Base-by-base conservation (phyloP, 1,140 invertebrate species). In the Platyura marginata region DNA sequence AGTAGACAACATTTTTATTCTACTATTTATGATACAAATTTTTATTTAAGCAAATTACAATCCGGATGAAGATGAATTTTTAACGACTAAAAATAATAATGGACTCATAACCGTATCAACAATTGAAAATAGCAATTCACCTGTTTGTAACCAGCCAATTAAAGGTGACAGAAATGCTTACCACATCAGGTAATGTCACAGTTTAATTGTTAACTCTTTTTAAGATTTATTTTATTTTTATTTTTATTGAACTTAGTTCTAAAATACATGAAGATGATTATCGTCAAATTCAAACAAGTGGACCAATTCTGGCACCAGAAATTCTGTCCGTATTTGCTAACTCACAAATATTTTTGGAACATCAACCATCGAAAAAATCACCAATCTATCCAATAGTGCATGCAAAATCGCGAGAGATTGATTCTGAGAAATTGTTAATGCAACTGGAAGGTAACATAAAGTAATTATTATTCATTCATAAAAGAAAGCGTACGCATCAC, bases 31-130 rank as follows among this genome's bases (percentile, higher is more conserved):
- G n/a, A n/a, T n/a, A n/a, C n/a, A n/a, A n/a, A n/a, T n/a, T n/a
- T n/a, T n/a, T n/a, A n/a, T n/a, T n/a, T n/a, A n/a, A 61, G 59
- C 59, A 11, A 58, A 61, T 39, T 61, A 61, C 25, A 59, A 61
- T 51, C 54, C 58, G 21, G 59, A 61, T n/a, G 58, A 61, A 8
- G 59, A 61, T 38, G 54, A 56, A 41, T 54, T 59, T 32, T 59
- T 51, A 21, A 50, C 51, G 0, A n/a, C n/a, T n/a, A 49, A 54
- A 21, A 59, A 61, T 38, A 51, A 52, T 4, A 51, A 59, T 34
- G 53, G 51, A 5, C 54, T 53, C 32, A 51, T 57, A 21, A 55
- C 59, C 21, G 40, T 46, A 20, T 33, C 44, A 2, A 21, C 13
- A 21, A 10, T 11, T 9, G 57, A 61, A 40, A 61, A 61, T 21